These are phyloP conservation scores for Mercenaria mercenaria DNA, from an alignment of 1,140 invertebrate genomes.

Conservation along the genomic window DNA sequence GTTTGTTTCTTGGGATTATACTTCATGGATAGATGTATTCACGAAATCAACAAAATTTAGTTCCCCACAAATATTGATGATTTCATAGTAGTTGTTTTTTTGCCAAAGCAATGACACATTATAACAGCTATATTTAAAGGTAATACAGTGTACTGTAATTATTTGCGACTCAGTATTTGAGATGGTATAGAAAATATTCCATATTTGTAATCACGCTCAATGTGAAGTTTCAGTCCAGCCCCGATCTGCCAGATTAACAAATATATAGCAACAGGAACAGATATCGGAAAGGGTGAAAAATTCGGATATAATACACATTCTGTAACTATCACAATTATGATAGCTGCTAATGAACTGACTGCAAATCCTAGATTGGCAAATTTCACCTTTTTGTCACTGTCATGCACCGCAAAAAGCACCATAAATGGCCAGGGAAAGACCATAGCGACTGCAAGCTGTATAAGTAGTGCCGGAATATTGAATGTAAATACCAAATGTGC, in stretches of 20 bases:
- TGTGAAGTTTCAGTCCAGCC: background rate
- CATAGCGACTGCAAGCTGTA: background rate
- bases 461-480: background rate
- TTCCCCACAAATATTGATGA: no score
- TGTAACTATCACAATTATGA: background rate
- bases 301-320: background rate
- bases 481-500: background rate
- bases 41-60: no score
- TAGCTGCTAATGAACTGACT: background rate
- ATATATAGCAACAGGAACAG: background rate
- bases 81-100: no score
- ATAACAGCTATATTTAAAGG: no score
- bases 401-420: background rate
- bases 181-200: slow-evolving; percentile 4
- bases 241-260: slow-evolving; percentile 3
- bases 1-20: no score
- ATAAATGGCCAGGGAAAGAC: background rate
- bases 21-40: no score
- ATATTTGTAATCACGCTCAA: background rate
- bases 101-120: no score
- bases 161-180: background rate
- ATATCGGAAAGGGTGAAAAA: background rate
- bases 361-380: background rate
- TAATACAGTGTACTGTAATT: no score
- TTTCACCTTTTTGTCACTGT: background rate